Percentiles rank a stretch among this genome's conserved stretches.
phyloP scores from a whole-genome alignment of 2,888 invertebrate species.

The Priocnemis perturbator region DNA sequence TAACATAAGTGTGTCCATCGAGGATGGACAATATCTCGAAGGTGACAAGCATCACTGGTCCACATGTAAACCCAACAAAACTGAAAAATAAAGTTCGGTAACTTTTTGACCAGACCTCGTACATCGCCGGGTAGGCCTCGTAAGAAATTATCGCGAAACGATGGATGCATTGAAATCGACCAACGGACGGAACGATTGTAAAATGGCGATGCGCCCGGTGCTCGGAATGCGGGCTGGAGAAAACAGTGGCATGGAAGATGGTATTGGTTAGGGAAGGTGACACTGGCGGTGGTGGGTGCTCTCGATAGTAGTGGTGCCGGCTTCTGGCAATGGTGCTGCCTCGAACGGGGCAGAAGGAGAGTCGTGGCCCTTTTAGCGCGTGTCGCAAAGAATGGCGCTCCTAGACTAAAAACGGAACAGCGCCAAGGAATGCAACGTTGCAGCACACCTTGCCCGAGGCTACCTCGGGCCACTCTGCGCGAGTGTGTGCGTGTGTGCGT shows the following conservation, averaged over 20 bases:
- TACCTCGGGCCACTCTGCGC: conserved; percentile 42
- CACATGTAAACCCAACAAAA: too few species aligned
- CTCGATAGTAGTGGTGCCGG: too few species aligned
- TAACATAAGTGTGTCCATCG: too few species aligned
- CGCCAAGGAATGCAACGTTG: conserved; percentile 70
- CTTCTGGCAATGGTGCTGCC: too few species aligned
- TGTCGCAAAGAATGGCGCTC: conserved; percentile 71
- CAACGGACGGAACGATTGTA: conserved; percentile 9
- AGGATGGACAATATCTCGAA: too few species aligned
- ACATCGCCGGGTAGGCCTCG: too few species aligned
- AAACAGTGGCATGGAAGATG: conserved; percentile 35
- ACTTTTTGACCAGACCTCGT: too few species aligned
- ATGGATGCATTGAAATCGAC: neutral
- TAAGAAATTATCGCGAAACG: neutral
- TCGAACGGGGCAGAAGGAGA: conserved; percentile 25
- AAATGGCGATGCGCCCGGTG: conserved; percentile 42
- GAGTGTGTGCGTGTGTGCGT: conserved; percentile 11
- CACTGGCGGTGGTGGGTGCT: too few species aligned
- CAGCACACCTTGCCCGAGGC: conserved; percentile 65
- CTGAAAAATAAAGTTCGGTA: too few species aligned
- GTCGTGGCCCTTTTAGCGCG: conserved; percentile 60
- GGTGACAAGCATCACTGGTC: too few species aligned
- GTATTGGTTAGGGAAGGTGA: too few species aligned
- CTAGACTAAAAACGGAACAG: conserved; percentile 73
- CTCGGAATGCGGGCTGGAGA: conserved; percentile 54